These are phyloP conservation scores for Prionchulus punctatus DNA, from an alignment of 2,888 invertebrate genomes.

Conservation along the genomic window DNA sequence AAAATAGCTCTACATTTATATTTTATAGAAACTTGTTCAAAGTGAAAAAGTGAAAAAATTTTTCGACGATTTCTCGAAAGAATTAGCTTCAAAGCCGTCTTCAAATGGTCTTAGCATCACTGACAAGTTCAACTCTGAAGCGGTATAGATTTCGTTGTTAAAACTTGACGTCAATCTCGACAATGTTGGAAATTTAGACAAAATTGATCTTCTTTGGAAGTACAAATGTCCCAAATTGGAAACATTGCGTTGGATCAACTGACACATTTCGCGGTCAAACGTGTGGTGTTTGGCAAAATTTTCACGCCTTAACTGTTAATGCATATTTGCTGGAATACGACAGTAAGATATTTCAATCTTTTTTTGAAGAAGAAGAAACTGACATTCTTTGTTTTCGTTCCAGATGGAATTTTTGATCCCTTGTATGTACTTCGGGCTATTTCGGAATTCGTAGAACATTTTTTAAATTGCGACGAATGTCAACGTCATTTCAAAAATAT, in stretches of 20 bases:
- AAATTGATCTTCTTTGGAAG: too few relatives aligned
- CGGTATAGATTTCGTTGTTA: too few relatives aligned
- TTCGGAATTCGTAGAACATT: constrained; percentile 71
- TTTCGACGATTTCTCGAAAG: not conserved
- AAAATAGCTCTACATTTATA: too few relatives aligned
- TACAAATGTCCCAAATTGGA: constrained; percentile 40
- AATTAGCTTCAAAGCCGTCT: not conserved
- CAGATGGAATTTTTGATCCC: constrained; percentile 34
- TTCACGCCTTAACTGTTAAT: constrained; percentile 73
- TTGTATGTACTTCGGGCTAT: constrained; percentile 59
- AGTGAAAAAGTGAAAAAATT: not conserved
- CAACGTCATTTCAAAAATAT: constrained; percentile 70
- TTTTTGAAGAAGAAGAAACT: not conserved
- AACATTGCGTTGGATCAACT: constrained; percentile 61
- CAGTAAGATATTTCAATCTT: constrained; percentile 4
- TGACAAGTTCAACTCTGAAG: too few relatives aligned
- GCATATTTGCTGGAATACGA: constrained; percentile 39
- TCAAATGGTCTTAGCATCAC: too few relatives aligned
- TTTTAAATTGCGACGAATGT: constrained; percentile 85
- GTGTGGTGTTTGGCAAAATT: constrained; percentile 87
- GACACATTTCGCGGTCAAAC: constrained; percentile 64
- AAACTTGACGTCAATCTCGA: too few relatives aligned
- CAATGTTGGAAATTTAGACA: too few relatives aligned
- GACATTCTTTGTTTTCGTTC: not conserved
- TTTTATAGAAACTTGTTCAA: too few relatives aligned